Base-by-base conservation (phyloP, 1,140 invertebrate genomes). In the Gerris buenoi region DNA sequence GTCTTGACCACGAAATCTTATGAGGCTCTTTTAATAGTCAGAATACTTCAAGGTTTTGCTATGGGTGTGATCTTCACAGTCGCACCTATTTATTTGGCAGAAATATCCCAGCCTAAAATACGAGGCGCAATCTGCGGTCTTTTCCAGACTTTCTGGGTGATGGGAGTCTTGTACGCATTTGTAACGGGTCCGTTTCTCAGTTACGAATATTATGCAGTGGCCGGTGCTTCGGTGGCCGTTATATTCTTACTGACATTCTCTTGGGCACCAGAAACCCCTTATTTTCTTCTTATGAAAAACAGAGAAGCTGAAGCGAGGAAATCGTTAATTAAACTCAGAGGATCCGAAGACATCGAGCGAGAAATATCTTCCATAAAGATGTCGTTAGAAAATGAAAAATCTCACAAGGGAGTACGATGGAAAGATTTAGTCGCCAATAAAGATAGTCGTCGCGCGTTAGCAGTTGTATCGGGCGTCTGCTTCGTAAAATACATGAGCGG, bases 41-140 rank as follows among this genome's bases (percentile, higher is more conserved):
- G 70, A 63, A 28, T 72, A 28, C 63, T 74, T 13, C 65, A 69
- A 26, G 91, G 91, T 23, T 73, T 91, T 13, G 84, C 82, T 2
- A 80, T 88, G 1, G 88, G 89, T 1, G 82, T 88, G 70, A 79
- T 87, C 0, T 90, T 88, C 75, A 88, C 90, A 0, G 83, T 86
- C 14, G 81, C 86, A 1, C 90, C 90, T 0, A 88, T 93, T 81
- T 95, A 94, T 76, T 83, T 90, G 66, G 90, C 89, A 26, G 91
- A 94, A 79, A 91, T 93, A 59, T 85, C 72, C 1, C 65, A 68
- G 1, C 66, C 70, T 1, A 64, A 68, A 14, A 77, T 73, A 14
- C 64, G 73, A 0, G 73, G 73, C 1, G 68, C 71, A 0, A 25
- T 75, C 0, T 89, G 90, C 3, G 89, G 91, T 0, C 86, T 91